Conservation (phyloP, 2,888 invertebrate genomes). For the Oscheius sp. region DNA sequence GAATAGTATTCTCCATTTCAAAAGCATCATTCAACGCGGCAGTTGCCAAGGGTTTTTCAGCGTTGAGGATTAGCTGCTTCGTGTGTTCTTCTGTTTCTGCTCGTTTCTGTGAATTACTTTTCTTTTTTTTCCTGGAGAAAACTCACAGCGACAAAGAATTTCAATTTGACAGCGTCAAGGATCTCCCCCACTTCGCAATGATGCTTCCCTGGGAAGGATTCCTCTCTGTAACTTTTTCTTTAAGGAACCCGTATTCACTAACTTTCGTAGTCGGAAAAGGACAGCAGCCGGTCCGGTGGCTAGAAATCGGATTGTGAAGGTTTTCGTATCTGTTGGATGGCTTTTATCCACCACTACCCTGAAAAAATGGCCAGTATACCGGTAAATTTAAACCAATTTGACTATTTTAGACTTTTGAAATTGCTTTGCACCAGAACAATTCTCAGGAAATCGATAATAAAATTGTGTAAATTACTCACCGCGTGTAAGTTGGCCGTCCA, state of each 20-base stretch:
- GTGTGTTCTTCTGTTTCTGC: conserved; percentile 68
- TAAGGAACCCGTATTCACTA: neutral
- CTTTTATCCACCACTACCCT: conserved; percentile 51
- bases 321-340: conserved; percentile 56
- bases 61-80: conserved; percentile 53
- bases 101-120: conserved; percentile 52
- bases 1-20: conserved; percentile 27
- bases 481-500: conserved; percentile 51
- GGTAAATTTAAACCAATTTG: neutral
- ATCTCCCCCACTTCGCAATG: conserved; percentile 47
- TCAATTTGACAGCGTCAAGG: conserved; percentile 35
- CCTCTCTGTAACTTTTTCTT: conserved; percentile 38
- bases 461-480: too few species aligned
- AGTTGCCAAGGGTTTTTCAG: conserved; percentile 52
- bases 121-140: neutral
- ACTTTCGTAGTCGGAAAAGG: conserved; percentile 51
- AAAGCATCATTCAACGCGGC: conserved; percentile 41
- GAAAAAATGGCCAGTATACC: too few species aligned
- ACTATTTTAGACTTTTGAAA: neutral
- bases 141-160: conserved; percentile 33
- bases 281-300: conserved; percentile 47
- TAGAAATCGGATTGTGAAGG: conserved; percentile 57
- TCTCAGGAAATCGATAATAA: too few species aligned
- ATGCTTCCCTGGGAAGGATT: conserved; percentile 40
- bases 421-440: neutral